Conservation (phyloP, 2,888 invertebrate genomes). For the Ochropleura plecta region DNA sequence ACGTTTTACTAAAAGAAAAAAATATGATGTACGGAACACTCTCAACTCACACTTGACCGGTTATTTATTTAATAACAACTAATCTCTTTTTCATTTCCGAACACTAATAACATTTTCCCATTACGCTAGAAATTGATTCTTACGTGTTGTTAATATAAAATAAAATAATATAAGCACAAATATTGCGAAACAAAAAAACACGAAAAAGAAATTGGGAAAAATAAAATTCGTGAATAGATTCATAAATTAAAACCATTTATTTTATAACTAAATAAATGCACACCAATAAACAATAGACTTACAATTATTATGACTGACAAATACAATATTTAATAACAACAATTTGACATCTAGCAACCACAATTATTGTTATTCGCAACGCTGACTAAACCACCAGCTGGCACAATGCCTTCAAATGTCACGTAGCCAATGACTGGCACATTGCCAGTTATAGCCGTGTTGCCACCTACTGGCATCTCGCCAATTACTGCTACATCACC, state of each 20-base stretch:
- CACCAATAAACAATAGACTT: conserved; percentile 7
- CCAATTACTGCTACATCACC: conserved; percentile 80
- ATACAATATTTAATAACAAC: background rate
- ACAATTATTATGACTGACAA: conserved; percentile 19
- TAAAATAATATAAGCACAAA: no score
- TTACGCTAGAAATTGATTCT: no score
- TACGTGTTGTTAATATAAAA: no score
- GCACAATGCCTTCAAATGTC: conserved; percentile 83
- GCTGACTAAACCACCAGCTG: conserved; percentile 82
- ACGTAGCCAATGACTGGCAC: conserved; percentile 86
- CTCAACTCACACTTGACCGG: no score
- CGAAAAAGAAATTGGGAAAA: background rate
- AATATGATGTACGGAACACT: no score
- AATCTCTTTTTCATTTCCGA: no score
- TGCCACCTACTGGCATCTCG: conserved; percentile 81
- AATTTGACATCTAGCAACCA: conserved; percentile 67
- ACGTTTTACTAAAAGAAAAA: no score
- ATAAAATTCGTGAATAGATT: background rate
- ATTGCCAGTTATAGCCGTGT: conserved; percentile 79
- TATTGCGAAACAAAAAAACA: no score
- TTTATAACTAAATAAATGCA: conserved; percentile 36
- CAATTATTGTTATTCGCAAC: conserved; percentile 78
- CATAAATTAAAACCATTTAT: conserved; percentile 57
- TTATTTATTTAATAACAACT: no score
- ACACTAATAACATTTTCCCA: no score